Base-by-base conservation (phyloP, 2,888 invertebrate species). In the Meteorus cinctellus region DNA sequence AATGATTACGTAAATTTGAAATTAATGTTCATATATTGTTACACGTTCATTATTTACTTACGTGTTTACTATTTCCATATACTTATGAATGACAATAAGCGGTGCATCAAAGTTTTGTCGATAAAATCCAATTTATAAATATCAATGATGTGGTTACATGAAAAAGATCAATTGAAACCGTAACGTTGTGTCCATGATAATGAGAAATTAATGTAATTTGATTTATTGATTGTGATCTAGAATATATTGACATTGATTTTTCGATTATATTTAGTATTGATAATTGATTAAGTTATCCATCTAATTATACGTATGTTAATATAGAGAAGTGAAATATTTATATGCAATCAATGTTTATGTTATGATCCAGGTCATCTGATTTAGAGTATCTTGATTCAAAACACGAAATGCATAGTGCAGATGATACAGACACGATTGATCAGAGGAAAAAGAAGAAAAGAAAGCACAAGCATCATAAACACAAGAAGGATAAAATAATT, bases 391-490 rank as follows among this genome's bases (percentile, higher is more conserved):
- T 85, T 68, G 85, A 86, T 5, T 77, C 81, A 34, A 88, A 84
- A 69, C 83, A 82, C 68, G 87, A 87, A 51, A 77, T 82, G n/a
- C 82, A 84, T 51, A 84, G 82, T 24, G 70, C 83, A 68, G 86
- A 85, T 74, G 84, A 88, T 51, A 78, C 84, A 1, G 89, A 89
- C 10, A 80, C 83, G 48, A 77, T 86, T 31, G 88, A 89, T 75
- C 85, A 85, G 80, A 84, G 84, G 70, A 89, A 86, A 74, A 89
- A 88, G 77, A 89, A 88, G 74, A 89, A 89, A 77, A 86, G 89
- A 79, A 89, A 89, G 82, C 89, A 89, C 77, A 89, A 89, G 76
- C 88, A 89, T 72, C 86, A 86, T 74, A 89, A 89, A 75, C 89
- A 89, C 72, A 89, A 89, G 82, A 88, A 87, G 66, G 89, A 89